Base-by-base conservation (phyloP, 92 coral and sea anemone species). In the Montipora capitata region DNA sequence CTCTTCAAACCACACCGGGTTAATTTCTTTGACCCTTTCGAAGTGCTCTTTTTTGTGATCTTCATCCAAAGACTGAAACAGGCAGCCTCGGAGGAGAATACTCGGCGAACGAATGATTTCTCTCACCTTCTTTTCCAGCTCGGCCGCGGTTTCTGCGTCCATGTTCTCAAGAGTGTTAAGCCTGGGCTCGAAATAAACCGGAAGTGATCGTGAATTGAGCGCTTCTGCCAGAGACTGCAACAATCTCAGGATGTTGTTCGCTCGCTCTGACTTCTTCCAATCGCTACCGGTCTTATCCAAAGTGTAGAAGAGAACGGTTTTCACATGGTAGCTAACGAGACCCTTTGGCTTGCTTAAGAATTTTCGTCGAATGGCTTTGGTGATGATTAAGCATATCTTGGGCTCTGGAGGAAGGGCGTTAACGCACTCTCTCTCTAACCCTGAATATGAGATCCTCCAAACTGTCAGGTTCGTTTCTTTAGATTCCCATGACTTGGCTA, bases 371-470 rank as follows among this genome's bases (percentile, higher is more conserved):
- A 86, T 77, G 14, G 78, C 90, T 40, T 86, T 86, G 40, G 42
- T 7, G 73, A 86, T 86, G 18, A 86, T 77, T 84, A 86, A 40
- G 84, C 90, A 86, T 10, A 77, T 77, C 84, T 86, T 86, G 3
- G 90, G 90, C 73, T 86, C 90, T 43, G 18, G 84, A 10, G 90
- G 84, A 69, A 86, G 90, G 7, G 43, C 11, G 65, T 42, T 86
- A 18, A 86, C 65, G 78, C 77, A 77, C 63, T 86, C 82, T 16
- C 84, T 68, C 67, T 86, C 90, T 14, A 86, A 44, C 41, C 74
- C 78, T 12, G 90, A 86, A 56, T 43, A 86, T 16, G 90, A 86
- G 18, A 91, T 75, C 77, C 83, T 81, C 94, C 86, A 91, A 38
- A 84, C 67, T 14, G 79, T 10, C 71, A 86, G 88, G 68, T 87